Evolutionary conservation across 2,888 invertebrate genomes (phyloP).

Genomic region (Harmothoe impar): DNA sequence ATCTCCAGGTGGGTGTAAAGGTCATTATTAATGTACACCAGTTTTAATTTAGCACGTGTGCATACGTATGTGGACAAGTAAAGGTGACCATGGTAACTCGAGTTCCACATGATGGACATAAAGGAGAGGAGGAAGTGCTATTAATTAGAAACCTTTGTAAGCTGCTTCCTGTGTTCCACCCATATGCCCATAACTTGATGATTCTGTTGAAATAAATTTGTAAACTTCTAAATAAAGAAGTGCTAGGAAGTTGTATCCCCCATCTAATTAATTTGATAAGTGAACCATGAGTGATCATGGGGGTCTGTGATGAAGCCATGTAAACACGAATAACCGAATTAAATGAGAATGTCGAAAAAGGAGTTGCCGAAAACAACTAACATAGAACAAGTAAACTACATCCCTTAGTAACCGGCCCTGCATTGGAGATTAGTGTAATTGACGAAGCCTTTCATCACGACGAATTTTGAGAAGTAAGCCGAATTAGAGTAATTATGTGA

Average conservation of each 20-base stretch:
- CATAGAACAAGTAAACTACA: conserved; percentile 2
- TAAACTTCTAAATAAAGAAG: conserved; percentile 20
- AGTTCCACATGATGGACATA: too few species aligned
- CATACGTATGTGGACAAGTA: too few species aligned
- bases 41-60: too few species aligned
- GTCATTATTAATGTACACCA: too few species aligned
- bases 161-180: not conserved
- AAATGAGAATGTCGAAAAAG: not conserved
- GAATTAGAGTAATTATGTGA: conserved; percentile 19
- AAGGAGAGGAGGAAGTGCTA: too few species aligned
- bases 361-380: not conserved
- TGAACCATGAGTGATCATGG: not conserved
- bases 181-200: not conserved
- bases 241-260: conserved; percentile 10
- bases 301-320: not conserved
- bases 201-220: not conserved
- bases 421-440: not conserved
- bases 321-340: not conserved
- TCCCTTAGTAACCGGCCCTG: not conserved
- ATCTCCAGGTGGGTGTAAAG: too few species aligned
- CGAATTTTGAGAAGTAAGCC: conserved; percentile 18
- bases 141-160: too few species aligned
- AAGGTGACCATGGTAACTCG: too few species aligned
- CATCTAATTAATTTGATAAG: conserved; percentile 8
- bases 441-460: not conserved